Evolutionary conservation across 2,888 invertebrate genomes (phyloP).

Genomic region (Chrysopilus asiliformis): DNA sequence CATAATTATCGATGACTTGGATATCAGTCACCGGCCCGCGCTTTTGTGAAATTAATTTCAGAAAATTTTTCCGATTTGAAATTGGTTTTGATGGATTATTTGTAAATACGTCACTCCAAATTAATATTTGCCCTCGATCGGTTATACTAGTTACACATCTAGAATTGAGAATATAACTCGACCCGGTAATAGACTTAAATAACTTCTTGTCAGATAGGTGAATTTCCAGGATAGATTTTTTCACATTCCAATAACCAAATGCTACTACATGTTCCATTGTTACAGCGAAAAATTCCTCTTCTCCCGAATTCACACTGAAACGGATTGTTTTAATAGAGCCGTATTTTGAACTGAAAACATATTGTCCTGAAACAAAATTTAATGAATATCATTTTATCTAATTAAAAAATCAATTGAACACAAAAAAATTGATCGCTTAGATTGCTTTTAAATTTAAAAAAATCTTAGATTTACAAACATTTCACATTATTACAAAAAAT

Average conservation of each 20-base stretch:
- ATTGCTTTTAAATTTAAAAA: no score
- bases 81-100: not conserved
- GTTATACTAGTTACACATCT: conserved; percentile 41
- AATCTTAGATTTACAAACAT: no score
- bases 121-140: conserved; percentile 37
- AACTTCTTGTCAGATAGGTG: conserved; percentile 13
- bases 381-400: no score
- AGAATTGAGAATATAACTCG: conserved; percentile 39
- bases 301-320: conserved; percentile 9
- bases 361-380: conserved; percentile 3
- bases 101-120: conserved; percentile 38
- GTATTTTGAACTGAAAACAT: conserved; percentile 7
- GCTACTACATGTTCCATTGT: conserved; percentile 10
- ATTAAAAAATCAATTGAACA: no score
- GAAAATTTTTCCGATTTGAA: conserved; percentile 6
- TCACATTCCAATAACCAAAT: conserved; percentile 10
- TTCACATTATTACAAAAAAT: no score
- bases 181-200: conserved; percentile 28
- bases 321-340: conserved; percentile 10
- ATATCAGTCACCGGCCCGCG: conserved; percentile 38
- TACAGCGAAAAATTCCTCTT: conserved; percentile 11
- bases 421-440: no score
- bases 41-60: conserved; percentile 11
- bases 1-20: conserved; percentile 40
- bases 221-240: conserved; percentile 19